Percentiles rank a stretch among this genome's conserved stretches.
phyloP scores from a whole-genome alignment of 2,113 vertebrate genomes.

The Benitochromis conjunctus region DNA sequence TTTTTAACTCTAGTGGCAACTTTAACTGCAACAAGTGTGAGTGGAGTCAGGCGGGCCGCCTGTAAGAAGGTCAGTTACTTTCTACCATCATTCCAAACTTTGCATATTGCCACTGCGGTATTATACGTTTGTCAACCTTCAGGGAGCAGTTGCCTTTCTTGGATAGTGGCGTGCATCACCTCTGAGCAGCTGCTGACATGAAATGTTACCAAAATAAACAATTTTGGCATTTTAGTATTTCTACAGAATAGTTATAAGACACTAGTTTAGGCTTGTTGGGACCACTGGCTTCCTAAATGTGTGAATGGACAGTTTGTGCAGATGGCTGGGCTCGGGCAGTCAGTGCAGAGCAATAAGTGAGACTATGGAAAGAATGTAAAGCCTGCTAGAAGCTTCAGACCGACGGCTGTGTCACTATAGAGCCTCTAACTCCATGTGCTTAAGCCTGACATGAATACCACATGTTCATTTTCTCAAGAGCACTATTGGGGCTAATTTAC shows the following conservation, averaged over 20 bases:
- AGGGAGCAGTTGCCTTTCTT: not conserved
- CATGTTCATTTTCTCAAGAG: not conserved
- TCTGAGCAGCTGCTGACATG: not conserved
- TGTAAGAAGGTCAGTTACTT: not conserved
- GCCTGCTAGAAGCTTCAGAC: not conserved
- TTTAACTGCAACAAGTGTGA: not conserved
- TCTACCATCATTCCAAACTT: not conserved
- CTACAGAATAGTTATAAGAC: not conserved
- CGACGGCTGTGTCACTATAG: not conserved
- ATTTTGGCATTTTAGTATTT: not conserved
- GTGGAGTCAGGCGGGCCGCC: not conserved
- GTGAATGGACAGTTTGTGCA: not conserved
- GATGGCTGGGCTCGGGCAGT: not conserved
- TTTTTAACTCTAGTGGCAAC: not conserved
- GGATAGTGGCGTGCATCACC: fast-evolving
- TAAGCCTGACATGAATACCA: not conserved
- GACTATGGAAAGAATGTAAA: constrained; percentile 48
- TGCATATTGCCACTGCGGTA: not conserved
- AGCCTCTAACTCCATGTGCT: not conserved
- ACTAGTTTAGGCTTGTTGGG: not conserved
- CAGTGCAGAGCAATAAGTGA: not conserved
- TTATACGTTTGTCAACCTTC: fast-evolving
- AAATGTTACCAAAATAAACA: fast-evolving
- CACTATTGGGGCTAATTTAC: not conserved
- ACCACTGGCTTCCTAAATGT: not conserved